Conservation (phyloP, 2,888 invertebrate genomes). For the Thereva nobilitata region DNA sequence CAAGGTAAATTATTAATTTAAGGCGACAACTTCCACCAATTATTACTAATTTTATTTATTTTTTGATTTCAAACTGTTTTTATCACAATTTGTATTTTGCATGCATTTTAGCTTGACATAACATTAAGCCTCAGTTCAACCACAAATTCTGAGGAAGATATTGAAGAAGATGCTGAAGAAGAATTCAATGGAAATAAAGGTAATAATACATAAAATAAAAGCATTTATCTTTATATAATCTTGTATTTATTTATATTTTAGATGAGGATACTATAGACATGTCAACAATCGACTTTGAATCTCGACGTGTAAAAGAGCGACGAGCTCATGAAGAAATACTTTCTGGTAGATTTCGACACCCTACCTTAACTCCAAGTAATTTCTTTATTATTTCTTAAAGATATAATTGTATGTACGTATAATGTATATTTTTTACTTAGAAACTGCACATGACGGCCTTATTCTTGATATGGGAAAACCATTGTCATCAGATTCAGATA, state of each 20-base stretch:
- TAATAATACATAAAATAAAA: background rate
- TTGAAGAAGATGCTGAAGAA: slow-evolving; percentile 55
- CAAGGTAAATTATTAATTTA: too few relatives aligned
- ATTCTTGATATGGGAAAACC: slow-evolving; percentile 41
- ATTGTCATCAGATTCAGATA: slow-evolving; percentile 49
- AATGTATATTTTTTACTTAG: slow-evolving; percentile 22
- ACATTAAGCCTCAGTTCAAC: slow-evolving; percentile 57
- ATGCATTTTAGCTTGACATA: slow-evolving; percentile 48
- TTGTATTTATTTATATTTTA: slow-evolving; percentile 37
- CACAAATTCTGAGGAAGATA: slow-evolving; percentile 54
- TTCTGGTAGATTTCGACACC: slow-evolving; percentile 57
- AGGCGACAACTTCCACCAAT: too few relatives aligned
- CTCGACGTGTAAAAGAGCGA: slow-evolving; percentile 56
- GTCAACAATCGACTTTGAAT: slow-evolving; percentile 58
- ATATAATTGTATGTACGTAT: background rate
- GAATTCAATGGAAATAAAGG: slow-evolving; percentile 50
- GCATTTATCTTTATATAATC: background rate
- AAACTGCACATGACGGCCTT: slow-evolving; percentile 36
- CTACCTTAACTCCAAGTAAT: slow-evolving; percentile 56
- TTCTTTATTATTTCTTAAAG: background rate
- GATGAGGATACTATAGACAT: slow-evolving; percentile 57
- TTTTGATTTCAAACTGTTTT: background rate
- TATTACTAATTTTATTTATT: too few relatives aligned
- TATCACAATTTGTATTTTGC: background rate
- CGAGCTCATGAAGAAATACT: slow-evolving; percentile 58